phyloP scores from a whole-genome alignment of 2,797 vertebrate genomes.

The Fringilla coelebs region DNA sequence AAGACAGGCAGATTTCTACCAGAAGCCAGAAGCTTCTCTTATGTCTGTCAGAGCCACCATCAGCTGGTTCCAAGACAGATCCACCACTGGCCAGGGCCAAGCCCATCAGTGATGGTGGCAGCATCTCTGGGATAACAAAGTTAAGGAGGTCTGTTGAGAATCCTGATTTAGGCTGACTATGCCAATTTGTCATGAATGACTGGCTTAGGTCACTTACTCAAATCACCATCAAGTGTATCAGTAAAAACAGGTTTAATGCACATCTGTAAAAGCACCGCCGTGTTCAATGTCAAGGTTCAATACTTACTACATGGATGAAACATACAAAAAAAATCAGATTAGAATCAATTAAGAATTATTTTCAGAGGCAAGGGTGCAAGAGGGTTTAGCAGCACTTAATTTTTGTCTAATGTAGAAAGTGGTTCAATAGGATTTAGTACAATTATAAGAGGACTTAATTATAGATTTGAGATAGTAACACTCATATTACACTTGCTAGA shows the following conservation, averaged over 20 bases:
- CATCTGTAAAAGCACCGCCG: fast-evolving
- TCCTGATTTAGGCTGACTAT: not conserved
- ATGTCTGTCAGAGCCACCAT: too few species aligned
- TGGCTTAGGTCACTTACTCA: not conserved
- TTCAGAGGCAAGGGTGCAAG: not conserved
- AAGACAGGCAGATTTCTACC: not conserved
- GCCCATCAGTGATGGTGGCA: fast-evolving
- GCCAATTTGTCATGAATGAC: not conserved
- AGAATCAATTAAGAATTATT: not conserved
- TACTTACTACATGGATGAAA: not conserved
- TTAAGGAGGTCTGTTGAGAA: not conserved
- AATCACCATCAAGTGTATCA: not conserved
- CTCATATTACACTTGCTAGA: not conserved
- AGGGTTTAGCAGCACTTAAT: not conserved
- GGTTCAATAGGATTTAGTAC: not conserved
- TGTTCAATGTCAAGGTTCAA: not conserved
- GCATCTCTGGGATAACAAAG: not conserved
- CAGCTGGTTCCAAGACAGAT: not conserved
- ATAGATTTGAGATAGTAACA: not conserved
- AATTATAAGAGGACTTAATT: not conserved
- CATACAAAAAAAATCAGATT: not conserved
- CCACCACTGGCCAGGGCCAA: not conserved
- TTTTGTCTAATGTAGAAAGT: not conserved
- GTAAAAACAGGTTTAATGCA: not conserved
- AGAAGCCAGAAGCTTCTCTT: not conserved